Evolutionary conservation across 2,888 invertebrate species (phyloP).

Genomic region (Hyppa rectilinea): DNA sequence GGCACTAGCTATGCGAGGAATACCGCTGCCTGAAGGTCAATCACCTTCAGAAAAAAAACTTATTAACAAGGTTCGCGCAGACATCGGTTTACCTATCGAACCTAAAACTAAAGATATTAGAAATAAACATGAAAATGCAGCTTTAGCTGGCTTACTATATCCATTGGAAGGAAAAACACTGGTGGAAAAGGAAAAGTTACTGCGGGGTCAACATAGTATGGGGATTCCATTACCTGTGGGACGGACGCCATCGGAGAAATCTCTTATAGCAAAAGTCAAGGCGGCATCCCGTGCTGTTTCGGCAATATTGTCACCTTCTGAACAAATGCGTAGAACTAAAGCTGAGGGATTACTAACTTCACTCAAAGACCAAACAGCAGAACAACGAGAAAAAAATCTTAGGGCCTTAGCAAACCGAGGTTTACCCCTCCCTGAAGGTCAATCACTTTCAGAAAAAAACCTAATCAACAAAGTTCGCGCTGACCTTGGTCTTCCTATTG

Average conservation of each 20-base stretch:
- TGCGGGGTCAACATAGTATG: slow-evolving; percentile 3
- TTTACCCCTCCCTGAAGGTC: slow-evolving; percentile 55
- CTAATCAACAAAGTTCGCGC: slow-evolving; percentile 6
- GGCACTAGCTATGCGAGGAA: too few species aligned
- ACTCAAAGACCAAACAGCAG: slow-evolving; percentile 29
- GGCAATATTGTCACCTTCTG: too few species aligned
- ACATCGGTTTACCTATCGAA: too few species aligned
- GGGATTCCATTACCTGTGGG: slow-evolving; percentile 41
- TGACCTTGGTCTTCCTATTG: slow-evolving; percentile 7
- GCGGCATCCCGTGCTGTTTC: too few species aligned
- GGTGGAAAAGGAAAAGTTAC: too few species aligned
- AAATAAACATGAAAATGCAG: too few species aligned
- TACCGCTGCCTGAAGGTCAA: too few species aligned
- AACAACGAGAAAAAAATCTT: slow-evolving; percentile 39
- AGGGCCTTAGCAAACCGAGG: slow-evolving; percentile 37
- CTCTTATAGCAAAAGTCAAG: slow-evolving; percentile 50
- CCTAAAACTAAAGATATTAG: too few species aligned
- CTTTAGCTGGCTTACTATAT: too few species aligned
- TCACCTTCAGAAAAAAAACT: too few species aligned
- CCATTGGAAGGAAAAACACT: too few species aligned
- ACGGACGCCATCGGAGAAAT: slow-evolving; percentile 56
- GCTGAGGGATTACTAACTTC: slow-evolving; percentile 9
- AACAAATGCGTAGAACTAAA: background rate
- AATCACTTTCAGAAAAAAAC: slow-evolving; percentile 62
- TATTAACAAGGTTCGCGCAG: too few species aligned